Evolutionary conservation across 2,888 invertebrate genomes (phyloP).

Genomic region (Microplitis deprimator): DNA sequence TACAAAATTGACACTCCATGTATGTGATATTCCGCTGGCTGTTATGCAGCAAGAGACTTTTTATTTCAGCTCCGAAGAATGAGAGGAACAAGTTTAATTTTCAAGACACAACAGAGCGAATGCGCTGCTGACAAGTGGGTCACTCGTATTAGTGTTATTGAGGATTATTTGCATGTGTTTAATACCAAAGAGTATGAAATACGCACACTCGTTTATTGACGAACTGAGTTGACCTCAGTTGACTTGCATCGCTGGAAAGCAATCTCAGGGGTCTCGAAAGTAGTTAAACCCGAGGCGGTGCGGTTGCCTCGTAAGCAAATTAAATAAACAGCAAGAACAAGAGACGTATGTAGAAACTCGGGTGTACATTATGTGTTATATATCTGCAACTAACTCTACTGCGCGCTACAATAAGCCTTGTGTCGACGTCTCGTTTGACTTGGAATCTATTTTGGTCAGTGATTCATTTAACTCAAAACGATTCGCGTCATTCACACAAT

Average conservation of each 20-base stretch:
- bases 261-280: background rate
- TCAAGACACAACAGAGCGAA: no score
- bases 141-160: background rate
- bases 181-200: constrained; percentile 14
- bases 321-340: background rate
- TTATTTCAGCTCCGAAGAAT: no score
- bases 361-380: no score
- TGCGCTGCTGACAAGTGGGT: background rate
- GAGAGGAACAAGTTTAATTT: no score
- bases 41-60: no score
- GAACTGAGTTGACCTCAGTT: constrained; percentile 45
- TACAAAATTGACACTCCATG: background rate
- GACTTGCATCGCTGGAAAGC: constrained; percentile 40
- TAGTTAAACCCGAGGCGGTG: background rate
- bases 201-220: constrained; percentile 36
- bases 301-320: background rate
- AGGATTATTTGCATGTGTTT: background rate
- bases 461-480: background rate
- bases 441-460: background rate
- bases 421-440: background rate
- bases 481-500: background rate
- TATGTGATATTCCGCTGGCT: no score
- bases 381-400: background rate
- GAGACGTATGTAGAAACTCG: background rate
- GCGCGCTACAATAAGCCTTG: background rate